Evolutionary conservation across 2,113 vertebrate genomes (phyloP).

Genomic region (Salvator merianae): DNA sequence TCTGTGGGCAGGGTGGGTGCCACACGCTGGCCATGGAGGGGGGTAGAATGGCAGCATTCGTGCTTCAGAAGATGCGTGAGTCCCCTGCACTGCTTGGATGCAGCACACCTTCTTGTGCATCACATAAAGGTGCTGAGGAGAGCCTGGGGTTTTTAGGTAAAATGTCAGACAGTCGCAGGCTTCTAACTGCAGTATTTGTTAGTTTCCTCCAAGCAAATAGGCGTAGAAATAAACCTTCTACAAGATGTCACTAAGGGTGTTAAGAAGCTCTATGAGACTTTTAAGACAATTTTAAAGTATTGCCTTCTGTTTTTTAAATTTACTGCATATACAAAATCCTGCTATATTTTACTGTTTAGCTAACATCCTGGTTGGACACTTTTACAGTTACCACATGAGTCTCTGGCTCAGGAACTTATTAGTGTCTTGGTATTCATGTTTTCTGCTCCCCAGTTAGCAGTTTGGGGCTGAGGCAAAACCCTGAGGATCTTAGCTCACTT

Average conservation of each 20-base stretch:
- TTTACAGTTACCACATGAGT: slow-evolving; percentile 20
- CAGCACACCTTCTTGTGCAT: no score
- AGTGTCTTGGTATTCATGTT: background rate
- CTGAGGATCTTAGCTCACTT: slow-evolving; percentile 29
- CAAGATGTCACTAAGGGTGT: background rate
- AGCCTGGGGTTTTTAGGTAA: no score
- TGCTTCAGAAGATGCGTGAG: no score
- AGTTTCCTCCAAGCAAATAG: background rate
- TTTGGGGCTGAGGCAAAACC: background rate
- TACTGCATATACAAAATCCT: background rate
- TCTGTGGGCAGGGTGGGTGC: no score
- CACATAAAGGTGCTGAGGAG: no score
- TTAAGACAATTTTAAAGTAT: background rate
- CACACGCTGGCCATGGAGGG: no score
- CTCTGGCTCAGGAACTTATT: background rate
- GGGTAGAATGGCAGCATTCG: no score
- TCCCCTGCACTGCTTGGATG: no score
- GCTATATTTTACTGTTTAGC: background rate
- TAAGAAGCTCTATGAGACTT: no score
- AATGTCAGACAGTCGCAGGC: no score
- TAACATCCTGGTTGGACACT: background rate
- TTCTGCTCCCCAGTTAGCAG: background rate
- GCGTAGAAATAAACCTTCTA: background rate
- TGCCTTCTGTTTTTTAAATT: background rate
- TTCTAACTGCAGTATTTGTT: background rate